A percentile compares a stretch with the other conserved stretches of the same genome.
Conservation (phyloP, 2,888 invertebrate species). For the Cryptosula pallasiana region DNA sequence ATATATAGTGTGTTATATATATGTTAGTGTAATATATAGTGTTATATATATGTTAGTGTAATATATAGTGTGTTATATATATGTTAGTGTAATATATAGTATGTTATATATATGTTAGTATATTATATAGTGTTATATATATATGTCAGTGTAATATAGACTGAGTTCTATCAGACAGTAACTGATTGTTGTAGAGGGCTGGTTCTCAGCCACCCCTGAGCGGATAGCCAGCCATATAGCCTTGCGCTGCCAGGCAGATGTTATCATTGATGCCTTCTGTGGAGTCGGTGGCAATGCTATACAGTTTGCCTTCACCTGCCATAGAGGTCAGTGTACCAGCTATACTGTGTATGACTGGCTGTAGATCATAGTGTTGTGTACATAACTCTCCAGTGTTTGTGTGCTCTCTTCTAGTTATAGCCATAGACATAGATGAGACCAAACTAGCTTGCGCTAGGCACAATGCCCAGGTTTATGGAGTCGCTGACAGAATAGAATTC, state of each 20-base stretch:
- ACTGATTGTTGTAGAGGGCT: constrained; percentile 69
- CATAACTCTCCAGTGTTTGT: too few species aligned
- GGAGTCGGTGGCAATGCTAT: constrained; percentile 97
- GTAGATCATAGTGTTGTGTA: too few species aligned
- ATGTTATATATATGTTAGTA: too few species aligned
- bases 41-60: too few species aligned
- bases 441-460: constrained; percentile 84
- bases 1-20: too few species aligned
- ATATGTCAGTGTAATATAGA: too few species aligned
- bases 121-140: too few species aligned
- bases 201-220: constrained; percentile 99
- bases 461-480: constrained; percentile 88
- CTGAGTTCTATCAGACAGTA: too few species aligned
- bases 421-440: constrained; percentile 87
- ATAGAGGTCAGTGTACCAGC: constrained; percentile 61
- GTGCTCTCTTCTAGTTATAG: constrained; percentile 63
- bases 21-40: too few species aligned
- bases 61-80: too few species aligned
- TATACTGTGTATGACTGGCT: too few species aligned
- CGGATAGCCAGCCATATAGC: constrained; percentile 86
- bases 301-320: constrained; percentile 84
- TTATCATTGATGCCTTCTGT: constrained; percentile 92
- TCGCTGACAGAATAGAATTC: constrained; percentile 80
- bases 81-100: too few species aligned
- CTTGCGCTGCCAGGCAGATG: constrained; percentile 65